Evolutionary conservation across 2,888 invertebrate genomes (phyloP).

Genomic region (Conistra vaccinii): DNA sequence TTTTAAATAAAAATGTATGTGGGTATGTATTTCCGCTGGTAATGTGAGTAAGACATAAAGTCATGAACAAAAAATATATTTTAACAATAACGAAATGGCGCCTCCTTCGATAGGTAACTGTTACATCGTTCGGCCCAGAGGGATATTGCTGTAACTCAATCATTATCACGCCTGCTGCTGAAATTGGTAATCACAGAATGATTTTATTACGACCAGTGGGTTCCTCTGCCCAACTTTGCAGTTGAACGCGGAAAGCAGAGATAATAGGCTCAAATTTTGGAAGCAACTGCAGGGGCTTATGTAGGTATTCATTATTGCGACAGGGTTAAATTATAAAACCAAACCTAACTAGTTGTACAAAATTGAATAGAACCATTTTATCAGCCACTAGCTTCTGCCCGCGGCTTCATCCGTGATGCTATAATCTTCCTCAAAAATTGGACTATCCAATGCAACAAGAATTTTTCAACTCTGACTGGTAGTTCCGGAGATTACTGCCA

Average conservation of each 20-base stretch:
- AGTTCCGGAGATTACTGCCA: too few species aligned
- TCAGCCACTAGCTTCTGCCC: too few species aligned
- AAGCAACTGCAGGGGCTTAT: not conserved
- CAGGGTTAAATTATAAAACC: not conserved
- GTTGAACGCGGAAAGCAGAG: not conserved
- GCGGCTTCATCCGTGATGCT: too few species aligned
- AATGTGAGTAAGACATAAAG: too few species aligned
- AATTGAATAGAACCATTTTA: not conserved
- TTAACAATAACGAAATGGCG: not conserved
- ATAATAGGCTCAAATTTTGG: not conserved
- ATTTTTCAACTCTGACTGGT: too few species aligned
- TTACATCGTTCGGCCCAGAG: too few species aligned
- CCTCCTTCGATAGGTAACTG: not conserved
- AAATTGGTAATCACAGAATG: slow-evolving; percentile 6
- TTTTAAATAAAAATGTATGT: too few species aligned
- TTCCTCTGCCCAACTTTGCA: not conserved
- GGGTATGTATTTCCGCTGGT: too few species aligned
- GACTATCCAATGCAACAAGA: too few species aligned
- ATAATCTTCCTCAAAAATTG: too few species aligned
- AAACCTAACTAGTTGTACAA: not conserved
- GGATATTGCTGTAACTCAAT: slow-evolving; percentile 11
- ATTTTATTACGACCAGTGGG: not conserved
- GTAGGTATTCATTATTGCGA: not conserved
- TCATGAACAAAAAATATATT: too few species aligned
- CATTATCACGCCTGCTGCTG: not conserved